Evolutionary conservation across 64 coral and sea anemone species (phyloP).

Genomic region (Anthopleura sola): DNA sequence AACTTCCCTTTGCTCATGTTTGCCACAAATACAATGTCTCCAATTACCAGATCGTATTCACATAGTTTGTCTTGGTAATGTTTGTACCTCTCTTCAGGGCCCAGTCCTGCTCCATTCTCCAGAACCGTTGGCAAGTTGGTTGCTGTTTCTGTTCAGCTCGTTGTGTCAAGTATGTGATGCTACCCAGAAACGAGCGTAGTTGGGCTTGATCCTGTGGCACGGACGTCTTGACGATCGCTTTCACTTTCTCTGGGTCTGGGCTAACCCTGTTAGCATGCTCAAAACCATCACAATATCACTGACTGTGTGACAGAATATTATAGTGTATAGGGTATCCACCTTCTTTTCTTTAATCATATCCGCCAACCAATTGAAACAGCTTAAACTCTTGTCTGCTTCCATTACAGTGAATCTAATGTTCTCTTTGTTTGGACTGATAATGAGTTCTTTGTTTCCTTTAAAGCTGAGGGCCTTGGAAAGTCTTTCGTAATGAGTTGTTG

Average conservation of each 20-base stretch:
- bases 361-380: too few relatives aligned
- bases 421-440: conserved; percentile 21
- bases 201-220: conserved; percentile 20
- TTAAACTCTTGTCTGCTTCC: too few relatives aligned
- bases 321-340: too few relatives aligned
- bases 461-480: conserved; percentile 9
- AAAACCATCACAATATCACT: conserved; percentile 37
- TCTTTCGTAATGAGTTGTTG: conserved; percentile 23
- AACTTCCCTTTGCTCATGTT: conserved; percentile 55
- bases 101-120: not conserved
- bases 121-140: conserved; percentile 9
- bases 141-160: conserved; percentile 36
- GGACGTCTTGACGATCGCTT: conserved; percentile 22
- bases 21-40: conserved; percentile 43
- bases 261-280: not conserved
- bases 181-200: conserved; percentile 22
- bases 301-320: conserved; percentile 23
- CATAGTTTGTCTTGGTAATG: conserved; percentile 7
- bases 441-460: conserved; percentile 14
- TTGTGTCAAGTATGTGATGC: conserved; percentile 46
- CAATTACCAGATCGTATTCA: conserved; percentile 15
- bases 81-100: conserved; percentile 12
- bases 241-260: conserved; percentile 37
- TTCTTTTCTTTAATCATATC: too few relatives aligned
- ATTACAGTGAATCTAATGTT: too few relatives aligned